These are phyloP conservation scores for Chelonoidis abingdonii DNA, from an alignment of 2,113 vertebrate genomes.

Conservation along the genomic window DNA sequence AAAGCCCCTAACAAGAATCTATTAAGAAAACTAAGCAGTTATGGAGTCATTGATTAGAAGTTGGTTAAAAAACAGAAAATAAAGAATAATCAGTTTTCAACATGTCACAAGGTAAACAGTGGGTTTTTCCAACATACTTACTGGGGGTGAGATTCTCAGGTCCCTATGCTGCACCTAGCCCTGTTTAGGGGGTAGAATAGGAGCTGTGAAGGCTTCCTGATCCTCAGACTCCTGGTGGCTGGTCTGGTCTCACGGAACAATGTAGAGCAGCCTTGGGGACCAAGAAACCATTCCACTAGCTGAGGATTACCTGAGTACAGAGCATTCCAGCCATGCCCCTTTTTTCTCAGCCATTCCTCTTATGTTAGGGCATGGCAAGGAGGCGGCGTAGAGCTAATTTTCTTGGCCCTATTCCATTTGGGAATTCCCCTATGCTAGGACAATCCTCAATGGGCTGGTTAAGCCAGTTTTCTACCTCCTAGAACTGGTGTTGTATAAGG, in stretches of 20 bases:
- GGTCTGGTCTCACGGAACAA: not conserved
- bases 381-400: not conserved
- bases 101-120: not conserved
- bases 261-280: not conserved
- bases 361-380: not conserved
- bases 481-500: not conserved
- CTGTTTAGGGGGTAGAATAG: too few species aligned
- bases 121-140: too few species aligned
- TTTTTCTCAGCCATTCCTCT: not conserved
- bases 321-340: accelerated
- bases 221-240: not conserved
- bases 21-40: not conserved
- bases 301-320: accelerated
- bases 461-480: not conserved
- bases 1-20: not conserved
- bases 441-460: not conserved
- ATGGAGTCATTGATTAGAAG: not conserved
- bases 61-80: not conserved
- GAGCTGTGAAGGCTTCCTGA: not conserved
- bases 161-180: too few species aligned
- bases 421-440: not conserved
- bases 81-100: not conserved
- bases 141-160: too few species aligned
- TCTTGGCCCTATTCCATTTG: not conserved
- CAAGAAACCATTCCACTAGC: not conserved